These are phyloP conservation scores for Holacanthella duospinosa DNA, from an alignment of 2,888 invertebrate species.

Conservation along the genomic window DNA sequence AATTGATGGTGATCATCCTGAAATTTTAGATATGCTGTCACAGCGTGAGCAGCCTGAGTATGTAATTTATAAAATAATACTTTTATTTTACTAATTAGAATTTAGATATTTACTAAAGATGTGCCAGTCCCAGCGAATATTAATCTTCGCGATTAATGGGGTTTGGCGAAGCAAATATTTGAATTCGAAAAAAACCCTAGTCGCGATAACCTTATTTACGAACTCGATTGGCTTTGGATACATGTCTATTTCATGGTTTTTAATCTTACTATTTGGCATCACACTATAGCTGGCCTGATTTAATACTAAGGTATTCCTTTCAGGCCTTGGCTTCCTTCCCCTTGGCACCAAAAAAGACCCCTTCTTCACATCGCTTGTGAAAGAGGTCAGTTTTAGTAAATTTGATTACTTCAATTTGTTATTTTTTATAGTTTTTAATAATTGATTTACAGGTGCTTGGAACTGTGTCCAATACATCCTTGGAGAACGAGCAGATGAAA, in stretches of 20 bases:
- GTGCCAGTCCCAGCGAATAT: too few species aligned
- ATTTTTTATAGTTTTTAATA: neutral
- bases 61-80: neutral
- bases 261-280: too few species aligned
- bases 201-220: too few species aligned
- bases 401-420: neutral
- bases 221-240: too few species aligned
- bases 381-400: constrained; percentile 41
- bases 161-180: too few species aligned
- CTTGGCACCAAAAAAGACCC: constrained; percentile 47
- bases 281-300: too few species aligned
- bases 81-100: too few species aligned
- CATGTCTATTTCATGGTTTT: too few species aligned
- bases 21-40: constrained; percentile 54
- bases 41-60: constrained; percentile 46
- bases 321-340: constrained; percentile 52
- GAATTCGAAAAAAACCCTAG: too few species aligned
- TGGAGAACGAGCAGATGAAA: constrained; percentile 55
- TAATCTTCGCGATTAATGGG: too few species aligned
- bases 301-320: too few species aligned
- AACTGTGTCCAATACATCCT: constrained; percentile 58
- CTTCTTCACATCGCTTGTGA: constrained; percentile 59
- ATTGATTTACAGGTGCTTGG: constrained; percentile 50
- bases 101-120: too few species aligned
- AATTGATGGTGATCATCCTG: constrained; percentile 58